These are phyloP conservation scores for Daboia siamensis DNA, from an alignment of 2,113 vertebrate species.

Conservation along the genomic window DNA sequence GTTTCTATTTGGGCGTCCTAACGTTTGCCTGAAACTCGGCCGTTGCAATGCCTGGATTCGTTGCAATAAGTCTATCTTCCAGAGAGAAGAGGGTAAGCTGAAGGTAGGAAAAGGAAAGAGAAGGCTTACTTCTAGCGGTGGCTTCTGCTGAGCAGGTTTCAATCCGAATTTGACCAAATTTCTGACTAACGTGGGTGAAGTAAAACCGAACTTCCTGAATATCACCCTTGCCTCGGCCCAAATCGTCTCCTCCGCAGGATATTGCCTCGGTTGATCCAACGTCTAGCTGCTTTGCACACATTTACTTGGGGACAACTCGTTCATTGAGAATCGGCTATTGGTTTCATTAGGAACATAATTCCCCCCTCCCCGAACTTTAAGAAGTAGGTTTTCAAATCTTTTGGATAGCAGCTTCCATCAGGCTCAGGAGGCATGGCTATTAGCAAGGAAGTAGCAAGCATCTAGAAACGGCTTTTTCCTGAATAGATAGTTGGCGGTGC, in stretches of 20 bases:
- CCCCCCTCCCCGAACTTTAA: neutral
- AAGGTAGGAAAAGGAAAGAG: neutral
- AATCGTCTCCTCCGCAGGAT: neutral
- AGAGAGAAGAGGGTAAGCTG: neutral
- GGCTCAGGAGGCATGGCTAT: neutral
- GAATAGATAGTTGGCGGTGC: neutral
- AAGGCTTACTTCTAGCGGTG: neutral
- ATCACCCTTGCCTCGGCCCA: neutral
- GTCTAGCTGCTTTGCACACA: neutral
- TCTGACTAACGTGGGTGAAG: neutral
- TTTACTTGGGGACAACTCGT: neutral
- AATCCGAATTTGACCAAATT: neutral
- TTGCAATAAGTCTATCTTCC: neutral
- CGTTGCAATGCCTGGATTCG: neutral
- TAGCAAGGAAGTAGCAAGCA: neutral
- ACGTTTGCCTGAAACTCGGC: neutral
- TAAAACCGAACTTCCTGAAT: neutral
- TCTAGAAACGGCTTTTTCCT: neutral
- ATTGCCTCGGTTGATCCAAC: neutral
- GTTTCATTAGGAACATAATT: neutral
- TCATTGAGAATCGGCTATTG: neutral
- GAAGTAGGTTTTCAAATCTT: neutral
- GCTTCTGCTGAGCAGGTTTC: neutral
- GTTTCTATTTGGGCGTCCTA: neutral
- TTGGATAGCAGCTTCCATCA: neutral